Evolutionary conservation across 2,113 vertebrate genomes (phyloP).

Genomic region (Antigone vipio): DNA sequence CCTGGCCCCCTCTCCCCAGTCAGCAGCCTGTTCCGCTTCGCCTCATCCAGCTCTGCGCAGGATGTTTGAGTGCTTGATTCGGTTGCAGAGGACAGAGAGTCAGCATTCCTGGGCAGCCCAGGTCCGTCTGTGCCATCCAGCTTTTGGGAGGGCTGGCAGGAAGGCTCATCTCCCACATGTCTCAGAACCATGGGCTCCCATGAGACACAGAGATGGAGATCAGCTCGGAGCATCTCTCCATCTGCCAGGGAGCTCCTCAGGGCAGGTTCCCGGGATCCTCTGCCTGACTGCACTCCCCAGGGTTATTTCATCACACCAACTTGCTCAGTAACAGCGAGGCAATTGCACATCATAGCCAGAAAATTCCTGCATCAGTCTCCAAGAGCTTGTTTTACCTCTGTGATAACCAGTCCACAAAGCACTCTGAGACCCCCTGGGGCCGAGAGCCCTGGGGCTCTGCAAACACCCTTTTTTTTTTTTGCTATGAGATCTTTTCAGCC

Average conservation of each 20-base stretch:
- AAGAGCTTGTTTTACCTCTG: background rate
- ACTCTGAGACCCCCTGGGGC: background rate
- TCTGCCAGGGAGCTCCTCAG: background rate
- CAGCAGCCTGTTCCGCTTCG: background rate
- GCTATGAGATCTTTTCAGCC: slow-evolving; percentile 10
- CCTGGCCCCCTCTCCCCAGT: background rate
- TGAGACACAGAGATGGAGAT: background rate
- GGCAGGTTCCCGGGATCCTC: background rate
- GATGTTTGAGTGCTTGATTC: background rate
- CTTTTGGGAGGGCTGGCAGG: background rate
- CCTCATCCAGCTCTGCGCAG: background rate
- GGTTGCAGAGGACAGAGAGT: background rate
- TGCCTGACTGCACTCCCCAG: background rate
- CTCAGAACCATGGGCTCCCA: background rate
- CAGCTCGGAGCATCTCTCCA: background rate
- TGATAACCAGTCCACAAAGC: slow-evolving; percentile 5
- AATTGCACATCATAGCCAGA: background rate
- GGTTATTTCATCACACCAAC: background rate
- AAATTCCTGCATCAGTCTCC: background rate
- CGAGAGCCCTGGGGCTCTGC: background rate
- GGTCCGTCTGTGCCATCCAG: background rate
- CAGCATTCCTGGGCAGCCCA: background rate
- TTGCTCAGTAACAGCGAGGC: background rate
- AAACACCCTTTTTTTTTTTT: background rate
- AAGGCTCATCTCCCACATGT: background rate